Conservation (phyloP, 2,888 invertebrate genomes). For the Meiosimyza platycephala region DNA sequence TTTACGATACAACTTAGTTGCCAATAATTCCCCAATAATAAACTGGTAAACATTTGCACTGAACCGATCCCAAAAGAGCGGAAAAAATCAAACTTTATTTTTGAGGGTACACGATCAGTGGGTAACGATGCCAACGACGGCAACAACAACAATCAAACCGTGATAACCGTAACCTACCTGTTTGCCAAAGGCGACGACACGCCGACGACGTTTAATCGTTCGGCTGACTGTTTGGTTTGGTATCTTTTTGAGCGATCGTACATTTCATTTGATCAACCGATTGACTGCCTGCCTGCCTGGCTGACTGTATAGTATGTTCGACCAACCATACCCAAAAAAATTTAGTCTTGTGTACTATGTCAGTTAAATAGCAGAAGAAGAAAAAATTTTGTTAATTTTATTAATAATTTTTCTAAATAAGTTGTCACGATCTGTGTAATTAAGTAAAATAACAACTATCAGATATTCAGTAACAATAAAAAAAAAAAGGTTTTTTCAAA, state of each 20-base stretch:
- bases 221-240: background rate
- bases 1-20: constrained; percentile 24
- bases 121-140: constrained; percentile 1
- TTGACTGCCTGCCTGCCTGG: background rate
- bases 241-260: constrained; percentile 8
- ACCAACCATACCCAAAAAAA: constrained; percentile 1
- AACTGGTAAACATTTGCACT: constrained; percentile 17
- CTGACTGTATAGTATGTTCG: background rate
- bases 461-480: too few species aligned
- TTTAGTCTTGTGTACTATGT: too few species aligned
- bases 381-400: background rate
- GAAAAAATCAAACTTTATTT: background rate
- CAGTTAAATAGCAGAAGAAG: background rate
- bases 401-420: constrained; percentile 23
- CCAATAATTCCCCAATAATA: constrained; percentile 24
- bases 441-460: constrained; percentile 18
- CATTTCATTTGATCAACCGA: background rate
- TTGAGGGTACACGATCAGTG: constrained; percentile 13
- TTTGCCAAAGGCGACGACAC: constrained; percentile 25
- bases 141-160: constrained; percentile 17
- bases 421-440: constrained; percentile 33
- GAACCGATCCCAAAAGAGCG: constrained; percentile 23
- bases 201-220: constrained; percentile 20
- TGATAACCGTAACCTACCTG: constrained; percentile 28
- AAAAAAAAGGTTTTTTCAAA: too few species aligned